These are phyloP conservation scores for Idaea straminata DNA, from an alignment of 2,888 invertebrate genomes.

Conservation along the genomic window DNA sequence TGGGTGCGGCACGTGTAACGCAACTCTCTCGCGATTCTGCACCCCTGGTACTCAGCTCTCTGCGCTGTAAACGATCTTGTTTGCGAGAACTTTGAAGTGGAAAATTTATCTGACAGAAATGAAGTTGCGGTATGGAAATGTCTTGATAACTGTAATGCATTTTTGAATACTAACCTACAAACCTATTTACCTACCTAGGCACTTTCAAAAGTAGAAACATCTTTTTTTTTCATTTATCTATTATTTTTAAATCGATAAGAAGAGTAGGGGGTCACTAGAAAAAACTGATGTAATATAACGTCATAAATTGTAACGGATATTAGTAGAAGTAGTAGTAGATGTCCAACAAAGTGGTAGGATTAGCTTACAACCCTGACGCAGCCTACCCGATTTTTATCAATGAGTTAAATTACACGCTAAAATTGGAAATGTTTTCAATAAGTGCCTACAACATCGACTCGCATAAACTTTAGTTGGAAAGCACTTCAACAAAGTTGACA, in stretches of 20 bases:
- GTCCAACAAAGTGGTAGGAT: too few species aligned
- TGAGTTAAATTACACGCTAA: not conserved
- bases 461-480: not conserved
- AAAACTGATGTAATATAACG: not conserved
- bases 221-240: not conserved
- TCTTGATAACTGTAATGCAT: slow-evolving; percentile 25
- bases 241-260: not conserved
- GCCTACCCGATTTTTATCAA: not conserved
- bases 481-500: not conserved
- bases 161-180: slow-evolving; percentile 16
- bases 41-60: slow-evolving; percentile 52
- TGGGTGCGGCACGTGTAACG: slow-evolving; percentile 63
- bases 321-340: too few species aligned
- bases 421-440: not conserved
- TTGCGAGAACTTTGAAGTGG: slow-evolving; percentile 61
- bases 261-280: not conserved
- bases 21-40: slow-evolving; percentile 41
- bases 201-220: not conserved
- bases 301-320: too few species aligned
- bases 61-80: slow-evolving; percentile 66
- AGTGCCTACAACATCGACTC: not conserved
- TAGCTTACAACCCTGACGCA: too few species aligned
- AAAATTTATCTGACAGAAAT: slow-evolving; percentile 60
- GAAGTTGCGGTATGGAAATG: slow-evolving; percentile 37
- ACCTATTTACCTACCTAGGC: not conserved